Base-by-base conservation (phyloP, 2,113 vertebrate genomes). In the Oenanthe oenanthe region DNA sequence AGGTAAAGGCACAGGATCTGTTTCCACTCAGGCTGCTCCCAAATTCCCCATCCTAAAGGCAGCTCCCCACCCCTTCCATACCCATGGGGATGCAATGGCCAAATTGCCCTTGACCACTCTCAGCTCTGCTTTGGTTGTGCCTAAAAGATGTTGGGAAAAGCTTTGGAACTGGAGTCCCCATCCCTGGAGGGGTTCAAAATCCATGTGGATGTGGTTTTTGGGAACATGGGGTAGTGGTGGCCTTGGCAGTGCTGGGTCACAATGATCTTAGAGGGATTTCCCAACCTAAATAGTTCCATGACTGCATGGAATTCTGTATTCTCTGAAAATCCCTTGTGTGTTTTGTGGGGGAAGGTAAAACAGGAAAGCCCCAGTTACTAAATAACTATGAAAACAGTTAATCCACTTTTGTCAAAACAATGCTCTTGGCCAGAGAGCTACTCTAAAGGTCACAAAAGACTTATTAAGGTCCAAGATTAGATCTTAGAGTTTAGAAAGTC, bases 61-160 rank as follows among this genome's bases (percentile, higher is more conserved):
- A 74, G 29, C 32, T 70, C 43, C 58, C 25, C 12, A 5, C 17
- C 17, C 6, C 8, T 48, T 21, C 54, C 3, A 2, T 2, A 3
- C 19, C 53, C 9, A 0, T 0, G 2, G 47, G 28, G 62, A 72
- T 10, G 10, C 0, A 0, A 26, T 7, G 25, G 17, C 34, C 60
- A 4, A 32, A 26, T 4, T 24, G 15, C 4, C 51, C 57, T 32
- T 8, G 18, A 4, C 5, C 19, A 5, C 16, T 18, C 21, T 13
- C 48, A 29, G 22, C 7, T 2, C 22, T 24, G 51, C 56, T 28
- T n/a, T 6, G 0, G 7, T 3, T 47, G 7, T 9, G 15, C 3
- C 31, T 7, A 38, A 25, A 60, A 54, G 50, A 10, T 3, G 1
- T 1, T 5, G 20, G 12, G 13, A 40, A 43, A 32, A 4, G 11